Evolutionary conservation across 2,797 vertebrate species (phyloP), one percentile per base, ranked within the genome.

Genomic region (Hybognathus amarus): DNA sequence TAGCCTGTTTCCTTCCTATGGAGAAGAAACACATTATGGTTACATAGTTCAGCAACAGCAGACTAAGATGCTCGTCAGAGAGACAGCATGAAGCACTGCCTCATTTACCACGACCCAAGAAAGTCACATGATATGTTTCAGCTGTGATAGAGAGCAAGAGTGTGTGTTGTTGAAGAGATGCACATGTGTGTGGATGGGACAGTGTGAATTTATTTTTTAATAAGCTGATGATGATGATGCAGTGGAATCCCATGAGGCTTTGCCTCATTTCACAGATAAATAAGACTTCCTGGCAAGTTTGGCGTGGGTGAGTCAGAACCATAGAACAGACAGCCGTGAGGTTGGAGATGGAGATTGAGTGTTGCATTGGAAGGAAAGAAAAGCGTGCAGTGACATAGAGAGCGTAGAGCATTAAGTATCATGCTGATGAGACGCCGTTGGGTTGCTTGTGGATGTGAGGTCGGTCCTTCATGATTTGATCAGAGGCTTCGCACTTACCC

Each of bases 31-130:
- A 64, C 71, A 54, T 80, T 85, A 40, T 80, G 80, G 76, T 85
- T 83, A 85, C 81, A 82, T 82, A 78, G 61, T 78, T 83, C 61
- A 83, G 80, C 84, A 59, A 63, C 77, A 74, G 85, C 73, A 70
- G 68, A 38, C 70, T 86, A 56, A 83, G 80, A 85, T 74, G 50
- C 77, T 81, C 22, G 64, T 40, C 52, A 64, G 80, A 78, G 77
- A 13, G 10, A 78, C 83, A 81, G 85, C 80, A 85, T 83, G 80
- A 42, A 69, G 80, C 15, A 85, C 61, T 78, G 77, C 42, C 73
- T 86, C 77, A 86, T 83, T 88, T 85, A 86, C 80, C n/a, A 18
- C 68, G 80, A 69, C 66, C 20, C 59, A 56, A 54, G 54, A 71
- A 80, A 74, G 24, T 71, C 68, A 80, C 79, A 56, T 76, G 80